These are phyloP conservation scores for Sinocyclocheilus anshuiensis DNA, from an alignment of 2,113 vertebrate genomes.

Conservation along the genomic window DNA sequence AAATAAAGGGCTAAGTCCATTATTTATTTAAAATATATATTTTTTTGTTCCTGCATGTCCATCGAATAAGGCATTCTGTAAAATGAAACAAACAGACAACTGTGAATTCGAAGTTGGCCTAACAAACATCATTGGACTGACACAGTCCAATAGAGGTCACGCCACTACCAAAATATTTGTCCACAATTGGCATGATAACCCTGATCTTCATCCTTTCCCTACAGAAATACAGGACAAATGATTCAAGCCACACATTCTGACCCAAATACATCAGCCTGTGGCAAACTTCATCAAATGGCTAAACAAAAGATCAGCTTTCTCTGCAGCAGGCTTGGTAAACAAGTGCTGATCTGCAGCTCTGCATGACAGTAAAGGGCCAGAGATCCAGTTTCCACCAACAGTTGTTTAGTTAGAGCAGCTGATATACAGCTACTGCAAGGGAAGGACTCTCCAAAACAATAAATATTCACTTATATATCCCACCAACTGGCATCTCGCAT, in stretches of 20 bases:
- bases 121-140: background rate
- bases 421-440: background rate
- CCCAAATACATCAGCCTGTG: conserved; percentile 34
- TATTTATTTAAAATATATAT: too few species aligned
- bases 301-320: conserved; percentile 36
- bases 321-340: conserved; percentile 27
- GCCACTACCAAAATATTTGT: conserved; percentile 9
- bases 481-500: background rate
- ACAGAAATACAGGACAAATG: background rate
- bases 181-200: conserved; percentile 9
- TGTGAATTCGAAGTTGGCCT: too few species aligned
- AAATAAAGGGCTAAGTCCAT: too few species aligned
- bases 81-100: too few species aligned
- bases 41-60: too few species aligned
- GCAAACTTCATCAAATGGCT: conserved; percentile 37
- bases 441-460: background rate
- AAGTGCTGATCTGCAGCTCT: conserved; percentile 16
- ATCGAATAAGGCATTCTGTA: too few species aligned
- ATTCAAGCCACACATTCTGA: background rate
- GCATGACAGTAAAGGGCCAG: conserved; percentile 4
- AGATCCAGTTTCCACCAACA: conserved; percentile 23
- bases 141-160: background rate
- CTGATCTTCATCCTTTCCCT: background rate
- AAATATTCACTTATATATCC: background rate
- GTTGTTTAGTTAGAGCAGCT: conserved; percentile 2